These are phyloP conservation scores for Cheirogaleus major DNA, from an alignment of 2,797 vertebrate species.

Conservation along the genomic window DNA sequence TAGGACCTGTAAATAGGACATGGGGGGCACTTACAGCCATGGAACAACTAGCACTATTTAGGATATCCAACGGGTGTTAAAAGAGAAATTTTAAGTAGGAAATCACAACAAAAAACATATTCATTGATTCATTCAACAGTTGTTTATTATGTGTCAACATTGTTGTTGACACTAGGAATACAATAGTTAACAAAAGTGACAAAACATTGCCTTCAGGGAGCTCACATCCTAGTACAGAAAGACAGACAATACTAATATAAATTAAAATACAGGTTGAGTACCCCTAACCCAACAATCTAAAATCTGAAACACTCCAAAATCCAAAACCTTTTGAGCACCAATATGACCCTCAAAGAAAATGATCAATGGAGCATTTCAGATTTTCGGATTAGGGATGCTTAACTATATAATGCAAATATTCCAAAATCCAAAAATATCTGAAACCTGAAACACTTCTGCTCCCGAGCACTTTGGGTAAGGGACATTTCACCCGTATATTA, in stretches of 20 bases:
- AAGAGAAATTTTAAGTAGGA: background rate
- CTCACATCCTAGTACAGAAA: background rate
- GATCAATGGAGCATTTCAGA: background rate
- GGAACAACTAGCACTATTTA: background rate
- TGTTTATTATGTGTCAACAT: background rate
- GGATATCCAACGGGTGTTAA: background rate
- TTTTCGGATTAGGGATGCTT: background rate
- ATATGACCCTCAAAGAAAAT: background rate
- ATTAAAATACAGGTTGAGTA: background rate
- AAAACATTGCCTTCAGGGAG: background rate
- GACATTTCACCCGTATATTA: background rate
- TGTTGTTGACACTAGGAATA: background rate
- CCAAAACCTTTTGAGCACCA: background rate
- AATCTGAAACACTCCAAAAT: background rate
- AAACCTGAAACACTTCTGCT: background rate
- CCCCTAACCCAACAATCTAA: too few relatives aligned
- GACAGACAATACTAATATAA: background rate
- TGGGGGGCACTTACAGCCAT: background rate
- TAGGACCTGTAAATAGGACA: background rate
- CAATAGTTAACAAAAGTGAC: background rate
- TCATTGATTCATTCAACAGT: background rate
- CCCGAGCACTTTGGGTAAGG: background rate
- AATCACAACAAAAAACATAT: background rate
- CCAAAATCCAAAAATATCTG: background rate
- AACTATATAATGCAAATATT: background rate